Percentiles rank a stretch among this genome's conserved stretches.
Evolutionary conservation across 2,888 invertebrate genomes (phyloP).

Genomic region (Lasioglossum figueresi): DNA sequence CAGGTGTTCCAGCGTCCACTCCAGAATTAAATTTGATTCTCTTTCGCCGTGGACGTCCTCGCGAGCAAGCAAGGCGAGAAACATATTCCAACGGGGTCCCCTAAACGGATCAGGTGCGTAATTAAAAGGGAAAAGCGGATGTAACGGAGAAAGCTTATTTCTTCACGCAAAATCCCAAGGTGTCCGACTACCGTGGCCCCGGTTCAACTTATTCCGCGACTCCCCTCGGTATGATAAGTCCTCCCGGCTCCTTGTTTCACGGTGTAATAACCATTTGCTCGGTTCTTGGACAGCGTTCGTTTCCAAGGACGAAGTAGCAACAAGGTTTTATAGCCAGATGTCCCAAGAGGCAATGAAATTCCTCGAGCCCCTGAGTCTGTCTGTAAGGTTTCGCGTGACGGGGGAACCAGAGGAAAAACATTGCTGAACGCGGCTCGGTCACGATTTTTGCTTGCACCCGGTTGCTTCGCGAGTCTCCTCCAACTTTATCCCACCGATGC

Average conservation of each 20-base stretch:
- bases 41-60: not conserved
- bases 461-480: slow-evolving; percentile 15
- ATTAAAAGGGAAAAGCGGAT: slow-evolving; percentile 47
- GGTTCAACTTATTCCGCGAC: slow-evolving; percentile 51
- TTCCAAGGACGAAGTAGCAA: slow-evolving; percentile 55
- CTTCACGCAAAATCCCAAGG: slow-evolving; percentile 38
- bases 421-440: slow-evolving; percentile 16
- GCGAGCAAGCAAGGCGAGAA: not conserved
- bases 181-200: slow-evolving; percentile 22
- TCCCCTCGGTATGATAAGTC: slow-evolving; percentile 65
- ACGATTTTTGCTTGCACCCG: slow-evolving; percentile 48
- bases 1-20: not conserved
- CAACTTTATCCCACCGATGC: not conserved
- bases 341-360: slow-evolving; percentile 58
- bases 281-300: slow-evolving; percentile 52
- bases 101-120: slow-evolving; percentile 38
- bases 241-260: slow-evolving; percentile 55
- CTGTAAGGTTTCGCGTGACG: slow-evolving; percentile 28
- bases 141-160: slow-evolving; percentile 54
- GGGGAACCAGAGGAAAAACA: slow-evolving; percentile 46
- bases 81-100: not conserved
- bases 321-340: slow-evolving; percentile 58
- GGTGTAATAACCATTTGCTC: slow-evolving; percentile 66
- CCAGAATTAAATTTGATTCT: not conserved
- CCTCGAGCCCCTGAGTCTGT: slow-evolving; percentile 42